These are phyloP conservation scores for Lampris megalopsis DNA, from an alignment of 2,113 vertebrate genomes.

Conservation along the genomic window DNA sequence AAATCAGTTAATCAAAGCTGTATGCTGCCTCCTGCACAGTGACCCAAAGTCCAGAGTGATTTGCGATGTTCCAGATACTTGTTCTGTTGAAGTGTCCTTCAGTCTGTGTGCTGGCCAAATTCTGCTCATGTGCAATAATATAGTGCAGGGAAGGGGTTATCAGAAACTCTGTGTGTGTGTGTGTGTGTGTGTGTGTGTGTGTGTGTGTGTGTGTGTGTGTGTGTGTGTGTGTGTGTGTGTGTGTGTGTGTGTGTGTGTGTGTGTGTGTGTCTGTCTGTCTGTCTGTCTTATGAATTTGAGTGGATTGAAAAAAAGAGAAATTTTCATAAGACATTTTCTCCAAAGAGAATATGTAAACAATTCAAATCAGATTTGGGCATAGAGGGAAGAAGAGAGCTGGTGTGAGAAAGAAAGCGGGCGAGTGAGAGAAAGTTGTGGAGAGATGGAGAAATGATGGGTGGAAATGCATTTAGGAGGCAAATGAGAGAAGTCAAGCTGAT, in stretches of 20 bases:
- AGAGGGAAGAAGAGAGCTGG: neutral
- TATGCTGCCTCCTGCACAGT: constrained; percentile 47
- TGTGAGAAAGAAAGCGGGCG: neutral
- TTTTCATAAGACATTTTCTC: neutral
- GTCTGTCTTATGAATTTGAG: neutral
- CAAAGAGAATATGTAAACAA: constrained; percentile 14
- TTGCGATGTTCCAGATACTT: constrained; percentile 20
- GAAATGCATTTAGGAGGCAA: constrained; percentile 2
- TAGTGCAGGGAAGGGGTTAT: neutral
- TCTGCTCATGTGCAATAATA: constrained; percentile 8
- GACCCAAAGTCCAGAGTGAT: constrained; percentile 45
- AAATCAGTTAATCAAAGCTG: constrained; percentile 75
- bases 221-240: neutral
- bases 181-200: neutral
- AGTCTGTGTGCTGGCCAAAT: neutral
- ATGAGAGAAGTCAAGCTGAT: constrained; percentile 46
- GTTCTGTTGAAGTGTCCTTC: constrained; percentile 41
- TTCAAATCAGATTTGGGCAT: constrained; percentile 10
- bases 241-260: neutral
- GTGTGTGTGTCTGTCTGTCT: neutral
- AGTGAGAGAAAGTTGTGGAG: neutral
- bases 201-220: neutral
- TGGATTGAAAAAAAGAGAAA: neutral
- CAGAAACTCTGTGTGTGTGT: neutral
- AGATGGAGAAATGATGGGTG: constrained; percentile 8